Conservation (phyloP, 2,797 vertebrate genomes). For the Gymnoscopelus microlampas region DNA sequence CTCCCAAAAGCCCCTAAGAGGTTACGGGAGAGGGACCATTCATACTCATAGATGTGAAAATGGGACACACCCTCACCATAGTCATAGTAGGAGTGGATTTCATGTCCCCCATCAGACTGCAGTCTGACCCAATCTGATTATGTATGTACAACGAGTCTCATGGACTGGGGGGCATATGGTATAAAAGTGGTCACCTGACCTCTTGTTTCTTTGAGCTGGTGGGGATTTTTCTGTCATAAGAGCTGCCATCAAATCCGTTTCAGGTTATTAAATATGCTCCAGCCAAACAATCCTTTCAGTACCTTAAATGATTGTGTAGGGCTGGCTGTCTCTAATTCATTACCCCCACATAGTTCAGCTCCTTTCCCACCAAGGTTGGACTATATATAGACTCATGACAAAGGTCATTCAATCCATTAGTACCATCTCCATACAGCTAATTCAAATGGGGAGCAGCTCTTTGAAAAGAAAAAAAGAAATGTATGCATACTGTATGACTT, state of each 20-base stretch:
- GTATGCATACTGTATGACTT: conserved; percentile 49
- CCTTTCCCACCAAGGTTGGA: conserved; percentile 43
- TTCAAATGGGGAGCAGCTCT: conserved; percentile 26
- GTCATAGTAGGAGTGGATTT: conserved; percentile 6
- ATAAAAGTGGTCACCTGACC: conserved; percentile 40
- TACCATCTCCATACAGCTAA: conserved; percentile 38
- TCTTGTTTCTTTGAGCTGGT: conserved; percentile 15
- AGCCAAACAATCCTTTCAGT: conserved; percentile 42
- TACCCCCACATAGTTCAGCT: conserved; percentile 22
- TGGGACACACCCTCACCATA: conserved; percentile 4
- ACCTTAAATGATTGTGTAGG: conserved; percentile 54
- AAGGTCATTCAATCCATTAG: conserved; percentile 53
- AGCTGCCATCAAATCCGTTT: conserved; percentile 33
- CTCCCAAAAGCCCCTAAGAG: no score
- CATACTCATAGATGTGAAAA: neutral
- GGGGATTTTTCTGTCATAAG: conserved; percentile 40
- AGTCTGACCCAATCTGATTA: conserved; percentile 18
- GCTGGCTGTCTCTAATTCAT: conserved; percentile 28
- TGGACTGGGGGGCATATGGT: conserved; percentile 13
- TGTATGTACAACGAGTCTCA: conserved; percentile 49
- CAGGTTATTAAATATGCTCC: conserved; percentile 52
- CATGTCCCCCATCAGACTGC: neutral
- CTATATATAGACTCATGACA: conserved; percentile 33
- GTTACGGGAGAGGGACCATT: no score
- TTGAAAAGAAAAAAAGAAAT: conserved; percentile 7